phyloP scores from a whole-genome alignment of 2,797 vertebrate genomes.

The Sebastes cheni region DNA sequence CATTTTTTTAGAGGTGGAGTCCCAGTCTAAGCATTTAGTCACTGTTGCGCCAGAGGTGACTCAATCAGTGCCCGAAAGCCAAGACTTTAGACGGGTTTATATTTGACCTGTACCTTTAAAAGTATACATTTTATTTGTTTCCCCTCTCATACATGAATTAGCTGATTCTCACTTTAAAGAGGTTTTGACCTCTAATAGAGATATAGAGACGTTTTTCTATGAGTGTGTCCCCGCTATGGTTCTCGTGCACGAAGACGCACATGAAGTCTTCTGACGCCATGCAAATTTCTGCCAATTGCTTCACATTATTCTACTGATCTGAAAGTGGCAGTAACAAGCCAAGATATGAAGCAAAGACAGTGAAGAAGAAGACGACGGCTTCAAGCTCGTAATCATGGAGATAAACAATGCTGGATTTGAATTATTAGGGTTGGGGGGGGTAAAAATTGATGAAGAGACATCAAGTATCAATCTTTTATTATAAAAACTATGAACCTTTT shows the following conservation, averaged over 20 bases:
- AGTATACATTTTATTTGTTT: neutral
- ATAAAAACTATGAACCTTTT: too few relatives aligned
- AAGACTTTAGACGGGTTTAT: neutral
- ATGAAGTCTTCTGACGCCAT: neutral
- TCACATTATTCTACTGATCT: neutral
- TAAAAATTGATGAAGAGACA: too few relatives aligned
- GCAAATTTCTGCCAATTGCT: neutral
- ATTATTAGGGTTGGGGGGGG: too few relatives aligned
- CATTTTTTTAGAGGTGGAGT: constrained; percentile 22
- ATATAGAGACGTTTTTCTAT: neutral
- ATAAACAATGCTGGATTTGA: neutral
- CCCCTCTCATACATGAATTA: neutral
- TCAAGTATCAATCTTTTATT: too few relatives aligned
- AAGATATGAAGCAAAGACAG: neutral
- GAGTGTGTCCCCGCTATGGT: neutral
- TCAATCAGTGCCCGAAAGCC: neutral
- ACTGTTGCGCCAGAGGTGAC: neutral
- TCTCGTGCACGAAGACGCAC: neutral
- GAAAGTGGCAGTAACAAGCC: neutral
- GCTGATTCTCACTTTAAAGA: neutral
- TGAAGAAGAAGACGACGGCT: neutral
- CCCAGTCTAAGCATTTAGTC: neutral
- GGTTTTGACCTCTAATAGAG: neutral
- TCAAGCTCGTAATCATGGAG: neutral
- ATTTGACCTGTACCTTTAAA: neutral